Evolutionary conservation across 2,113 vertebrate genomes (phyloP).

Genomic region (Pyrgilauda ruficollis): DNA sequence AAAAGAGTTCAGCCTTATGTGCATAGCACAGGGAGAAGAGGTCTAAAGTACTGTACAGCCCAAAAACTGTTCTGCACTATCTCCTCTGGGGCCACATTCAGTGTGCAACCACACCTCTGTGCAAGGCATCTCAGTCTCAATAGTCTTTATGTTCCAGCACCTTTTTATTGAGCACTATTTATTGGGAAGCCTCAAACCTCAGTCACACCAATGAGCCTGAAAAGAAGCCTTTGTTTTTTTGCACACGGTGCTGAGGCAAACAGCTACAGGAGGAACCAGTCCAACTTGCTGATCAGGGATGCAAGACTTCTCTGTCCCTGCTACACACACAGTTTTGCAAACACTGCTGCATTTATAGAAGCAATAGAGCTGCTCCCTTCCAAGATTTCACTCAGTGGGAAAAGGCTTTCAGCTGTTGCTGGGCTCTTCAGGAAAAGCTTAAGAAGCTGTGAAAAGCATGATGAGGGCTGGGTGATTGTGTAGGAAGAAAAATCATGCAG

Average conservation of each 20-base stretch:
- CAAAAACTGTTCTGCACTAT: not conserved
- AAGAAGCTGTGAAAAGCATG: not conserved
- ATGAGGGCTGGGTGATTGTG: not conserved
- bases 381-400: not conserved
- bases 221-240: not conserved
- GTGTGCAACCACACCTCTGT: not conserved
- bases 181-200: not conserved
- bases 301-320: not conserved
- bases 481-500: slow-evolving; percentile 33
- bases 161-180: not conserved
- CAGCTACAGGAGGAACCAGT: not conserved
- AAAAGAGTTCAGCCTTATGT: not conserved
- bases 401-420: slow-evolving; percentile 2
- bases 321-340: not conserved
- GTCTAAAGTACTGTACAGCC: not conserved
- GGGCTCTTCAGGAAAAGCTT: not conserved
- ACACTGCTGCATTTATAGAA: slow-evolving; percentile 1
- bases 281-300: not conserved
- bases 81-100: not conserved
- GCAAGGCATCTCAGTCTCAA: not conserved
- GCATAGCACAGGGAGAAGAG: not conserved
- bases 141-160: not conserved
- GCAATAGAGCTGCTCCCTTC: not conserved
- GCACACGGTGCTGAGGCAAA: not conserved
- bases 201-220: not conserved